A percentile compares a stretch with the other conserved stretches of the same genome.
These are phyloP conservation scores for Nudaria mundana DNA, from an alignment of 2,888 invertebrate genomes.

Conservation along the genomic window DNA sequence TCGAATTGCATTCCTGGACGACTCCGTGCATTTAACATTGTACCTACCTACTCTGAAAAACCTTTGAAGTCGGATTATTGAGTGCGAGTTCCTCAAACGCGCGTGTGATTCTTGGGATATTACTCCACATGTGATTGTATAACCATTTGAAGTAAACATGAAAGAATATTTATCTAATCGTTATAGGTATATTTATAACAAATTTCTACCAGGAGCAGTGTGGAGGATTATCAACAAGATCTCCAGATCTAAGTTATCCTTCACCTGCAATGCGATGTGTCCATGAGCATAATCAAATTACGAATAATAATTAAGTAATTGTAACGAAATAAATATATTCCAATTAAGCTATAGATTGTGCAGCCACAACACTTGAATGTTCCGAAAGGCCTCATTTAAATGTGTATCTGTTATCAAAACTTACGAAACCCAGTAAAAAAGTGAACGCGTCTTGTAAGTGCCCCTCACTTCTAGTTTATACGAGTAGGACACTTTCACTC, in stretches of 20 bases:
- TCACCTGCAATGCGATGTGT: too few species aligned
- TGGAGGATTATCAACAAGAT: too few species aligned
- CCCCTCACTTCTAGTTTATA: conserved; percentile 24
- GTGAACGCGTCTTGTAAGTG: conserved; percentile 4
- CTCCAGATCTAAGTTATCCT: too few species aligned
- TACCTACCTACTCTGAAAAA: too few species aligned
- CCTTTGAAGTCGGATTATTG: conserved; percentile 20
- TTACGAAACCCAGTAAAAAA: neutral
- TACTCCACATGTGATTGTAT: conserved; percentile 14
- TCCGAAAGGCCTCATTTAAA: too few species aligned
- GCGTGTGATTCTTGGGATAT: conserved; percentile 21
- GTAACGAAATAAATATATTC: too few species aligned
- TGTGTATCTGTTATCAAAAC: neutral
- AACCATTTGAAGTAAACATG: conserved; percentile 15
- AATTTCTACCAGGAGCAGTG: too few species aligned
- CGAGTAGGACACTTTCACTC: conserved; percentile 65
- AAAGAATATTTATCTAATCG: conserved; percentile 7
- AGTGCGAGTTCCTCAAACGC: conserved; percentile 14
- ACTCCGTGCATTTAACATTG: conserved; percentile 12
- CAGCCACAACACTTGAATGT: too few species aligned
- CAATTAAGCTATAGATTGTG: too few species aligned
- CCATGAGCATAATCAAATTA: too few species aligned
- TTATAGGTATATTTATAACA: neutral
- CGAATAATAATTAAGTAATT: too few species aligned
- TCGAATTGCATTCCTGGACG: too few species aligned